Conservation (phyloP, 2,797 vertebrate genomes). For the Toxotes lorentzi region DNA sequence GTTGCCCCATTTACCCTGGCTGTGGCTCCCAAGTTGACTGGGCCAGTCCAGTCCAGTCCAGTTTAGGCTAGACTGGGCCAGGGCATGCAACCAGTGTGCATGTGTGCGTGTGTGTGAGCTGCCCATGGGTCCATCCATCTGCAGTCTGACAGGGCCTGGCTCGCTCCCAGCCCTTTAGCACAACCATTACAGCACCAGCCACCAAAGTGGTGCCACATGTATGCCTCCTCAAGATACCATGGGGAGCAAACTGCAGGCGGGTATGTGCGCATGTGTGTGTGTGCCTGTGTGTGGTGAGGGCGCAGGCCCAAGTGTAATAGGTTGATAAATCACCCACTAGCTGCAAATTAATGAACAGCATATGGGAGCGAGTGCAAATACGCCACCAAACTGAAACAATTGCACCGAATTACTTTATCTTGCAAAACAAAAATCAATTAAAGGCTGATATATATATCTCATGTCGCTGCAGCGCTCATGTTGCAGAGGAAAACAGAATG, state of each 20-base stretch:
- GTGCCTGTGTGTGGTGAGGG: slow-evolving; percentile 47
- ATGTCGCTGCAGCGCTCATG: slow-evolving; percentile 19
- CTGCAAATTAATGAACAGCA: slow-evolving; percentile 75
- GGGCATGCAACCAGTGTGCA: slow-evolving; percentile 3
- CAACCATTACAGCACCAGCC: slow-evolving; percentile 68
- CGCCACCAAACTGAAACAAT: slow-evolving; percentile 61
- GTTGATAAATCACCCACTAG: slow-evolving; percentile 75
- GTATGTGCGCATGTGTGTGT: slow-evolving; percentile 23
- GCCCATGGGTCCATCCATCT: slow-evolving; percentile 74
- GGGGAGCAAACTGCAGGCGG: slow-evolving; percentile 18
- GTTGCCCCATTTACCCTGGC: slow-evolving; percentile 37
- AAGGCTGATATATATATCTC: slow-evolving; percentile 59
- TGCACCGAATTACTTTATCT: slow-evolving; percentile 67
- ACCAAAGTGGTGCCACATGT: slow-evolving; percentile 61
- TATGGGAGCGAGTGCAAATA: slow-evolving; percentile 65
- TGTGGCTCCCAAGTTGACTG: slow-evolving; percentile 39
- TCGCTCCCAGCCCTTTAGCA: slow-evolving; percentile 74
- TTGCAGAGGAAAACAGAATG: background rate
- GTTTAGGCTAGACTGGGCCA: background rate
- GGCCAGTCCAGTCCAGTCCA: slow-evolving; percentile 19
- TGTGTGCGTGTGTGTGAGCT: background rate
- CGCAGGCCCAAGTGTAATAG: slow-evolving; percentile 70
- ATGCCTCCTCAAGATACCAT: slow-evolving; percentile 56
- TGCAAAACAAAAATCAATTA: slow-evolving; percentile 74
- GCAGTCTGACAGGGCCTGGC: slow-evolving; percentile 73